A percentile compares a stretch with the other conserved stretches of the same genome.
Evolutionary conservation across 1,140 invertebrate genomes (phyloP).

Genomic region (Drosophila obscura): DNA sequence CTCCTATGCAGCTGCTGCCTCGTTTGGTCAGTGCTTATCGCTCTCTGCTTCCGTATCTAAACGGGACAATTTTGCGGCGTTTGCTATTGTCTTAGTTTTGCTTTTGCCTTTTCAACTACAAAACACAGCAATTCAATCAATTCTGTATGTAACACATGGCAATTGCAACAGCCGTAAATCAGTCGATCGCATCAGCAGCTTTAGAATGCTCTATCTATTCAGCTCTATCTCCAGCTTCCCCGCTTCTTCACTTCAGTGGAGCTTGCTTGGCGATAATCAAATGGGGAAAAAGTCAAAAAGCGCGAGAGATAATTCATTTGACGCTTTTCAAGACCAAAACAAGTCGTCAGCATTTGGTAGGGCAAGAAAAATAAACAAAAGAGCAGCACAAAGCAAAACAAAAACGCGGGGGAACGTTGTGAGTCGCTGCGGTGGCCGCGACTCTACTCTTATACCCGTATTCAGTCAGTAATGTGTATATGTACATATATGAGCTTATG

Average conservation of each 20-base stretch:
- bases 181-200: constrained; percentile 9
- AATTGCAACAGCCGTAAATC: constrained; percentile 25
- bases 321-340: constrained; percentile 49
- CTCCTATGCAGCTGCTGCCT: background rate
- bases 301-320: constrained; percentile 67
- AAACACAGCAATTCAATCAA: constrained; percentile 18
- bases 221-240: background rate
- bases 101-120: constrained; percentile 20
- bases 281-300: constrained; percentile 18
- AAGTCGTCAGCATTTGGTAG: constrained; percentile 49
- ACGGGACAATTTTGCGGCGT: constrained; percentile 26
- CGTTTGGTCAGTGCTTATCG: constrained; percentile 2
- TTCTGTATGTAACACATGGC: background rate
- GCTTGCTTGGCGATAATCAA: constrained; percentile 1
- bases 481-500: too few relatives aligned
- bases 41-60: constrained; percentile 35
- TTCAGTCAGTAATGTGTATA: too few relatives aligned
- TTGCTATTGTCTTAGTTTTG: constrained; percentile 11
- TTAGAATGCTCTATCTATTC: background rate
- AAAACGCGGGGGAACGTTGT: too few relatives aligned
- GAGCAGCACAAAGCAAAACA: constrained; percentile 2
- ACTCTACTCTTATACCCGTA: too few relatives aligned
- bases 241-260: constrained; percentile 8
- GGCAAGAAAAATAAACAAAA: constrained; percentile 27
- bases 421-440: too few relatives aligned